Conservation (phyloP, 2,113 vertebrate species). For the Brevimyrus niger region DNA sequence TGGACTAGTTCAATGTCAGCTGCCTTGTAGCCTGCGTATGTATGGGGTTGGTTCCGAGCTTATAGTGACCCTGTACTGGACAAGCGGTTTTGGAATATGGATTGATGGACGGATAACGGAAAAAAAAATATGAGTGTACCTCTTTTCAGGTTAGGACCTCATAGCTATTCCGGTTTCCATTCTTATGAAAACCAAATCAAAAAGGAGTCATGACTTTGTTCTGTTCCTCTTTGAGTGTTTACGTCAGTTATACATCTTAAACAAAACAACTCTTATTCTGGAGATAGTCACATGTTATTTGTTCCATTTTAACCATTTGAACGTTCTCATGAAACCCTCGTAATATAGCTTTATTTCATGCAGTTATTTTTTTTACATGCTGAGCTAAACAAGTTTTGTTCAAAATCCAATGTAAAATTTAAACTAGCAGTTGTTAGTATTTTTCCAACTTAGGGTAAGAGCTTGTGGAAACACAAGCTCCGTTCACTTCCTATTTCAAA, state of each 20-base stretch:
- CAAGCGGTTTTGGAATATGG: background rate
- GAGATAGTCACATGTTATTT: background rate
- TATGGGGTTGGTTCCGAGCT: background rate
- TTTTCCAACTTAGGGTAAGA: constrained; percentile 1
- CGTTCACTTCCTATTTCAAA: background rate
- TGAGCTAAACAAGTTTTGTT: background rate
- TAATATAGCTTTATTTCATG: background rate
- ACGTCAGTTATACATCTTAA: background rate
- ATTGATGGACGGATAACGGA: background rate
- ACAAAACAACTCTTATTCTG: background rate
- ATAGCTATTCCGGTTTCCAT: background rate
- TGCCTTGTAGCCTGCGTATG: background rate
- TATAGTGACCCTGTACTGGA: background rate
- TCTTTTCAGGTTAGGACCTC: background rate
- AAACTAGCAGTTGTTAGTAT: constrained; percentile 11
- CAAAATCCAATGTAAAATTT: constrained; percentile 2
- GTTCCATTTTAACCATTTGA: background rate
- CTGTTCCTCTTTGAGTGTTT: background rate
- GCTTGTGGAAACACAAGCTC: constrained; percentile 12
- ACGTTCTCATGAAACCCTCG: background rate
- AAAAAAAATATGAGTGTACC: background rate
- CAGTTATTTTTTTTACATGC: background rate
- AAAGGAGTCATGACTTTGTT: background rate
- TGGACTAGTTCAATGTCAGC: background rate
- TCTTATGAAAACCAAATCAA: background rate